Evolutionary conservation across 2,113 vertebrate genomes (phyloP), one percentile per base, ranked within the genome.

Genomic region (Osmerus eperlanus): DNA sequence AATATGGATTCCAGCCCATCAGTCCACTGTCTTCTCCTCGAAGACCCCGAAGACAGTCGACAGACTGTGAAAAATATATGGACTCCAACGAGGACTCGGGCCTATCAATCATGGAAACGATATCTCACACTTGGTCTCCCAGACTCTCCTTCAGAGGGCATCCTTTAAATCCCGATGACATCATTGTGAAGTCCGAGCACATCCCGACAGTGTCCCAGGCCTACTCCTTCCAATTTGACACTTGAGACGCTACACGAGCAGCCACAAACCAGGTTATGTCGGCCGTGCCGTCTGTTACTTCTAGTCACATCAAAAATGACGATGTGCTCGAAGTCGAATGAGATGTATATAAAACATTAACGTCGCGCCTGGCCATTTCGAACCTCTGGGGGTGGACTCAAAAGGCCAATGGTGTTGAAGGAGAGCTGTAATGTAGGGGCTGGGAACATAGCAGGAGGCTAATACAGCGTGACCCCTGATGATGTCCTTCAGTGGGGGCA

Each of bases 401-500:
- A 47, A 32, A 9, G 13, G 12, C 36, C 63, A 36, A 65, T 3
- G 2, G 28, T 41, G 16, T 65, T 65, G 62, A 41, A 23, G 25
- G 68, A 66, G 41, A 21, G 21, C 52, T 68, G 15, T 60, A 63
- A 61, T 64, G 51, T 59, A 67, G 65, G 72, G 53, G 4, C 25
- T 25, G 28, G 53, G 56, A 70, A 78, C 1, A 12, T 29, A 62
- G 28, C 3, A 53, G 21, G 41, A 12, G 41, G 41, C 41, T 64
- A n/a, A 64, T 63, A 25, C 29, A 3, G 25, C 58, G 72, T 5
- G 16, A 73, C 55, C 36, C 51, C 14, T 29, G 29, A 70, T 60
- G 41, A 29, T 36, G 8, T 23, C 72, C 72, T 78, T 29, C 70
- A 72, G 68, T 75, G 63, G 72, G 73, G 56, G 65, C 32, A 62